Percentiles rank a stretch among this genome's conserved stretches.
These are phyloP conservation scores for Lophius piscatorius DNA, from an alignment of 2,113 vertebrate genomes.

Conservation along the genomic window DNA sequence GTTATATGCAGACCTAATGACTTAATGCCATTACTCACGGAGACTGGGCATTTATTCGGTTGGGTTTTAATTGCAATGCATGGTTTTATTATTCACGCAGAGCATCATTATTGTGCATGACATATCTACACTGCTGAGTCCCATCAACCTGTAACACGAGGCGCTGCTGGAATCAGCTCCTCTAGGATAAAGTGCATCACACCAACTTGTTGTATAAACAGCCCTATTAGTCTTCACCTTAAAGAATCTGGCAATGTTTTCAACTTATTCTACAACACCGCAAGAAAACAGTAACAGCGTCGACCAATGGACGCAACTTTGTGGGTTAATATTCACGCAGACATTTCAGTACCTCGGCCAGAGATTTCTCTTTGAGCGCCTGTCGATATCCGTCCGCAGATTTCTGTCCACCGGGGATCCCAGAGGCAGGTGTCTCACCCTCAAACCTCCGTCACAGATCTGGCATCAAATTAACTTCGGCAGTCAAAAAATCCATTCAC, in stretches of 20 bases:
- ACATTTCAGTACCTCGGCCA: constrained; percentile 58
- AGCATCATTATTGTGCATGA: constrained; percentile 22
- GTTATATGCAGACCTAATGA: constrained; percentile 43
- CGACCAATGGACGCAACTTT: constrained; percentile 24
- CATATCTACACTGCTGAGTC: constrained; percentile 30
- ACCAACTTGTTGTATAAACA: constrained; percentile 57
- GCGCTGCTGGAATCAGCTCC: constrained; percentile 14
- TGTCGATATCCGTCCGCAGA: constrained; percentile 39
- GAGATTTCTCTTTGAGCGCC: constrained; percentile 63
- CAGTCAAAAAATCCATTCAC: constrained; percentile 60
- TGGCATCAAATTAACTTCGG: constrained; percentile 61
- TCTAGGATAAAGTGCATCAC: constrained; percentile 30
- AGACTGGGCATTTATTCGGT: constrained; percentile 23
- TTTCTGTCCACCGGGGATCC: constrained; percentile 52
- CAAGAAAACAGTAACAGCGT: not conserved
- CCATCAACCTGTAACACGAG: constrained; percentile 71
- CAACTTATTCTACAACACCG: not conserved
- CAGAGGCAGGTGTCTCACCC: constrained; percentile 66
- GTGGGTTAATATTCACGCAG: not conserved
- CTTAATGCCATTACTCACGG: constrained; percentile 43
- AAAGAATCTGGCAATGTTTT: not conserved
- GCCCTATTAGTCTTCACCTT: constrained; percentile 1
- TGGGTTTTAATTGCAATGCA: constrained; percentile 44
- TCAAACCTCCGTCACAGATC: constrained; percentile 62
- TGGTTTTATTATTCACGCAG: constrained; percentile 26